These are phyloP conservation scores for Lapara coniferarum DNA, from an alignment of 2,888 invertebrate species.

Conservation along the genomic window DNA sequence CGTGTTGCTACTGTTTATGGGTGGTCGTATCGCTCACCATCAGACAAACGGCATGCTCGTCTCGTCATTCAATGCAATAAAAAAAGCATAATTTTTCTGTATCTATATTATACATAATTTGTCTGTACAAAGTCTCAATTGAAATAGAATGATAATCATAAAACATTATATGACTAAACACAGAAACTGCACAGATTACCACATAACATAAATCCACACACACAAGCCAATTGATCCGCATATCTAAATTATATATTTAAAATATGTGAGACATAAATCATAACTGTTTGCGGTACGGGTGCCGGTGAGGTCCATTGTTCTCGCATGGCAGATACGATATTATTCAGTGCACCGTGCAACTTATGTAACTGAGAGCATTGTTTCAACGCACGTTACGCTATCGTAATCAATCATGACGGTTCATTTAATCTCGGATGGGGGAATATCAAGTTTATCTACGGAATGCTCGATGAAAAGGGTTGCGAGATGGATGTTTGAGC, in stretches of 20 bases:
- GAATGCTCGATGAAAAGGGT: neutral
- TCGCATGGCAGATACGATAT: constrained; percentile 43
- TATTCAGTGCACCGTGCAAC: constrained; percentile 40
- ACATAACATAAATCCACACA: neutral
- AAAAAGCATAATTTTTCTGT: too few species aligned
- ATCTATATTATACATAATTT: too few species aligned
- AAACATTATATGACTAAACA: too few species aligned
- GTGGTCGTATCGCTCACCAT: too few species aligned
- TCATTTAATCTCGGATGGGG: constrained; percentile 34
- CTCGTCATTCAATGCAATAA: too few species aligned
- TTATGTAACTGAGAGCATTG: constrained; percentile 48
- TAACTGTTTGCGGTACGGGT: constrained; percentile 42
- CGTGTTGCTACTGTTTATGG: too few species aligned
- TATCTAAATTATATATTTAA: constrained; percentile 18
- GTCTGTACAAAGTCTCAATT: too few species aligned
- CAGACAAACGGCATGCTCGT: too few species aligned
- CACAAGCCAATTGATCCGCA: constrained; percentile 12
- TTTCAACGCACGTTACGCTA: constrained; percentile 45
- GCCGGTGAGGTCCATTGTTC: constrained; percentile 42
- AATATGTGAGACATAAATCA: constrained; percentile 34
- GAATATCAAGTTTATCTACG: neutral
- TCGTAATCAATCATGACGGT: constrained; percentile 47
- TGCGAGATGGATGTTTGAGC: neutral
- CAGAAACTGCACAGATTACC: neutral
- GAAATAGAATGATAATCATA: too few species aligned